Evolutionary conservation across 2,888 invertebrate species (phyloP).

Genomic region (Ophioninae sp.): DNA sequence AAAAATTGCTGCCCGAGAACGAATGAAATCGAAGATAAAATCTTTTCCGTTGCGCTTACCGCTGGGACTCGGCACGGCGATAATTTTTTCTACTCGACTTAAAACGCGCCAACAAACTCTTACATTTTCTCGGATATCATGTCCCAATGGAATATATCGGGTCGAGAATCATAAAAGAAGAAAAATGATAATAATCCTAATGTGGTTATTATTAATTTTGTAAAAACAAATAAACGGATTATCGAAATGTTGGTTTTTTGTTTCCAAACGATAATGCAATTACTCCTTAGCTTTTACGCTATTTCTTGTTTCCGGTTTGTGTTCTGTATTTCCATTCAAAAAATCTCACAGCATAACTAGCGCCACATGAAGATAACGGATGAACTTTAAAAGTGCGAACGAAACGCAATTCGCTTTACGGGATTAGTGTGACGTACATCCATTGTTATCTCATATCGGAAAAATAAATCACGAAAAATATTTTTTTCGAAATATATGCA

Average conservation of each 20-base stretch:
- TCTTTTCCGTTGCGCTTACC: constrained; percentile 2
- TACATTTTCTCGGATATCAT: constrained; percentile 44
- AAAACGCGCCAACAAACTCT: constrained; percentile 11
- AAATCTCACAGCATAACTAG: too few relatives aligned
- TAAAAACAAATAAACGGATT: constrained; percentile 65
- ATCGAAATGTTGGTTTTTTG: constrained; percentile 44
- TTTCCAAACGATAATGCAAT: neutral
- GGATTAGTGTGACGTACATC: neutral
- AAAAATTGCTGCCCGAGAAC: constrained; percentile 16
- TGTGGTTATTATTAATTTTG: constrained; percentile 49
- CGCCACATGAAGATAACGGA: too few relatives aligned
- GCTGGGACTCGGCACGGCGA: neutral
- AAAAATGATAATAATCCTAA: constrained; percentile 20
- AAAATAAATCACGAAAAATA: neutral
- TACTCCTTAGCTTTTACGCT: neutral
- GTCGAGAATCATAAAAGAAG: constrained; percentile 33
- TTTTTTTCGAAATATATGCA: neutral
- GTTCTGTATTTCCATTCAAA: too few relatives aligned
- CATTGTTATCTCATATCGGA: neutral
- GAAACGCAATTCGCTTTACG: too few relatives aligned
- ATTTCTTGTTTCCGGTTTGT: neutral
- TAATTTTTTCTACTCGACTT: constrained; percentile 1
- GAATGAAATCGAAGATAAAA: constrained; percentile 5
- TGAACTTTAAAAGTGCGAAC: too few relatives aligned
- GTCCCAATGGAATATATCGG: constrained; percentile 43